phyloP scores from a whole-genome alignment of 2,113 vertebrate species.

The Cryptotis parvus region DNA sequence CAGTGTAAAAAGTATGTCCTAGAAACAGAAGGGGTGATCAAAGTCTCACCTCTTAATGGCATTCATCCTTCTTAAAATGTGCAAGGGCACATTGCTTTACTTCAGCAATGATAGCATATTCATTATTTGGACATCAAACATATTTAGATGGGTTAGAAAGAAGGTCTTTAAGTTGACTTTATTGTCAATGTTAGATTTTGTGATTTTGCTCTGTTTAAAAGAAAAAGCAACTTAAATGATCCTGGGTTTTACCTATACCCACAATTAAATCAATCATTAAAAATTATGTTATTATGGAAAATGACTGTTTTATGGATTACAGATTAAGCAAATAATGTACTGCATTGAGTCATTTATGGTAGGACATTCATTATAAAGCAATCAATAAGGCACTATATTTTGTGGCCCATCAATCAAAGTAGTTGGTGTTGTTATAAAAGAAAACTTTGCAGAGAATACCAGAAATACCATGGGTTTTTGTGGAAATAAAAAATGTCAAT shows the following conservation, averaged over 20 bases:
- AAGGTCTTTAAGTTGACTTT: constrained; percentile 25
- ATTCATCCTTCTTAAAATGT: not conserved
- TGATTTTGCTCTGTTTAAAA: not conserved
- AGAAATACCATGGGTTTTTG: constrained; percentile 67
- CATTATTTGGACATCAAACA: constrained; percentile 49
- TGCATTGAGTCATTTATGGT: constrained; percentile 56
- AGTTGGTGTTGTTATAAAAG: constrained; percentile 70
- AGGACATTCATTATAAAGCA: constrained; percentile 67
- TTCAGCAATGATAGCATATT: constrained; percentile 31
- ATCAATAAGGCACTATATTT: constrained; percentile 67
- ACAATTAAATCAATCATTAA: constrained; percentile 26
- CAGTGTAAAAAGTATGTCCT: constrained; percentile 28
- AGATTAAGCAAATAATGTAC: constrained; percentile 51
- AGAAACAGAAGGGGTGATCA: constrained; percentile 66
- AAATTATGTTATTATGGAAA: constrained; percentile 53
- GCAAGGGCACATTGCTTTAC: constrained; percentile 45
- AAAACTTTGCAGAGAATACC: constrained; percentile 66
- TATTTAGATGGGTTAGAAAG: not conserved
- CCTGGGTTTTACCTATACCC: not conserved
- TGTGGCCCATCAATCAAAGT: constrained; percentile 64
- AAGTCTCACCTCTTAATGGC: constrained; percentile 48
- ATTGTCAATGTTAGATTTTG: constrained; percentile 26
- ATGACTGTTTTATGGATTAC: constrained; percentile 44
- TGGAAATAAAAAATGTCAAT: constrained; percentile 75
- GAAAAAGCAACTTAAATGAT: constrained; percentile 26